Conservation (phyloP, 1,140 invertebrate species). For the Zophobas atratus region DNA sequence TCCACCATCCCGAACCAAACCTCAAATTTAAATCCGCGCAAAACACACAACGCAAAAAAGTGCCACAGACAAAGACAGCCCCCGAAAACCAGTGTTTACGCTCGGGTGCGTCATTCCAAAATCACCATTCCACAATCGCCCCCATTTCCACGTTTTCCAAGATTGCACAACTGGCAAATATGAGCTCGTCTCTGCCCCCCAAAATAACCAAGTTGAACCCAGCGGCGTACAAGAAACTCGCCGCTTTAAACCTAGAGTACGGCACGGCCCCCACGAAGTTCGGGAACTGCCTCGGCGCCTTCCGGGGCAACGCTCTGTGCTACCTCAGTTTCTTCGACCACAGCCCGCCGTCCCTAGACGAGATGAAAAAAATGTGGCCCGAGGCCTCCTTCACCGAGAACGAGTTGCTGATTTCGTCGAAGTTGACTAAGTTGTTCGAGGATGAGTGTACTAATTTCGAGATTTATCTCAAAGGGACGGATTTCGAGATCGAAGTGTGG, state of each 20-base stretch:
- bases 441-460: conserved; percentile 48
- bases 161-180: conserved; percentile 4
- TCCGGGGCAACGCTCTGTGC: conserved; percentile 45
- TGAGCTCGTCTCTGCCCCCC: background rate
- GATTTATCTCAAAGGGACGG: conserved; percentile 61
- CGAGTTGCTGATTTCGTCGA: conserved; percentile 16
- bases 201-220: conserved; percentile 6
- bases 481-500: conserved; percentile 64
- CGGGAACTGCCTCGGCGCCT: conserved; percentile 49
- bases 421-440: conserved; percentile 35
- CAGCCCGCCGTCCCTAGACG: background rate
- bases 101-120: too few relatives aligned
- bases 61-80: too few relatives aligned
- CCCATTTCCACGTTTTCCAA: background rate
- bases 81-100: too few relatives aligned
- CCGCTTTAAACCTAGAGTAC: background rate
- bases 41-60: too few relatives aligned
- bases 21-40: too few relatives aligned
- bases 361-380: conserved; percentile 51
- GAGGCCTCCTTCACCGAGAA: conserved; percentile 50
- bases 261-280: conserved; percentile 44
- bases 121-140: too few relatives aligned
- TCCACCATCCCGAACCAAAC: too few relatives aligned
- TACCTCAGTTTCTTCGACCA: conserved; percentile 52
- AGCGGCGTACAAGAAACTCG: conserved; percentile 13